A percentile compares a stretch with the other conserved stretches of the same genome.
phyloP scores from a whole-genome alignment of 2,888 invertebrate species.

The Microplitis manilae region DNA sequence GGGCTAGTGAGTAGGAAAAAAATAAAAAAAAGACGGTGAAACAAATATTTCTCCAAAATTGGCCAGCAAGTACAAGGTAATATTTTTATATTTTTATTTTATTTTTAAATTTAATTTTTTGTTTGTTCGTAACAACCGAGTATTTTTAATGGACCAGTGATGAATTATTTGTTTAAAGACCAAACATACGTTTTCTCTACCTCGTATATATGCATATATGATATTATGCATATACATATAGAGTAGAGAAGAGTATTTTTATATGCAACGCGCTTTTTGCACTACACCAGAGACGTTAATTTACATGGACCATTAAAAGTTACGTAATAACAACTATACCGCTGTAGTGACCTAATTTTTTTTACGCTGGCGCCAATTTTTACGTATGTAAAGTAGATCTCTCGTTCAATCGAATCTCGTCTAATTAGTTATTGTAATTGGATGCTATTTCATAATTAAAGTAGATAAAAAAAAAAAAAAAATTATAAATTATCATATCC shows the following conservation, averaged over 20 bases:
- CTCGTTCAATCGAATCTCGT: constrained; percentile 2
- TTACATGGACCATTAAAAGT: constrained; percentile 25
- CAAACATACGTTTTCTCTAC: no score
- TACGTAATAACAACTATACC: neutral
- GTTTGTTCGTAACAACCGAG: neutral
- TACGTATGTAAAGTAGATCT: neutral
- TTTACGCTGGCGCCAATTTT: constrained; percentile 13
- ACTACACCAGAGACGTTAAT: constrained; percentile 2
- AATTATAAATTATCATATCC: no score
- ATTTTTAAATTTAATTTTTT: neutral
- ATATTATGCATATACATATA: neutral
- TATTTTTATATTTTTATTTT: neutral
- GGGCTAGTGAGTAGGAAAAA: neutral
- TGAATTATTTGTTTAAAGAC: no score
- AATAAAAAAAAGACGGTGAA: neutral
- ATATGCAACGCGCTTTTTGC: neutral
- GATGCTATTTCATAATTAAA: neutral
- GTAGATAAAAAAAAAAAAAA: neutral
- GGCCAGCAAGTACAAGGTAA: neutral
- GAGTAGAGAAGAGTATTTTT: neutral
- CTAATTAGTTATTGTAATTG: neutral
- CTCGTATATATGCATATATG: neutral
- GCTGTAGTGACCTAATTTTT: constrained; percentile 24
- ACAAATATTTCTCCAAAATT: neutral
- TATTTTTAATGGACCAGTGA: neutral